Evolutionary conservation across 1,140 invertebrate species (phyloP), one percentile per base, ranked within the genome.

Genomic region (Ceratina calcarata): DNA sequence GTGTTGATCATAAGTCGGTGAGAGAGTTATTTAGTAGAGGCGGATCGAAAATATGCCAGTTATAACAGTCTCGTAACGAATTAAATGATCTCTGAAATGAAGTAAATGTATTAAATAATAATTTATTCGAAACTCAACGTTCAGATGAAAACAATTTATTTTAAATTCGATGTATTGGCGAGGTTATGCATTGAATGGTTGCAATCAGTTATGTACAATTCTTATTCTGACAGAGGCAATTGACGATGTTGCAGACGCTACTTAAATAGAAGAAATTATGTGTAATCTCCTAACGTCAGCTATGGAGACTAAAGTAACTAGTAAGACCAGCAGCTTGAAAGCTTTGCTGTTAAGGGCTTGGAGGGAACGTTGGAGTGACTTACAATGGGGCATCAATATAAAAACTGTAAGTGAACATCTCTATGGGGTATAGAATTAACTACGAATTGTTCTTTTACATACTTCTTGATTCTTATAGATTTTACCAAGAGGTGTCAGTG

Each of bases 361-460:
- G 98, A 94, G 97, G 87, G 98, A 99, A 93, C 94, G 98, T 71
- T 99, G 98, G 98, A 96, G 96, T 15, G 98, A 99, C 93, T 94
- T 98, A 37, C 97, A 98, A 92, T 99, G 98, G 98, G 98, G 98
- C 45, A 98, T 98, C 78, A 97, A 98, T 90, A 97, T 99, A 49
- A 98, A 99, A 94, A 97, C 96, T 27, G 96, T 95, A 89, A 93
- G 90, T 1, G 2, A 24, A n/a, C 16, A n/a, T n/a, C 55, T 10
- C 4, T 15, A 10, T 58, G 20, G 13, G 15, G 1, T 57, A 3
- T 0, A 7, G 1, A 51, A 16, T 20, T 32, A 16, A 2, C 2
- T 45, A 27, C 22, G 15, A n/a, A 12, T 15, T 22, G 6, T 24
- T 7, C 13, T 68, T 45, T 12, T 15, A 27, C 4, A 24, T 6